These are phyloP conservation scores for Sciurus niger DNA, from an alignment of 2,113 vertebrate genomes.

Conservation along the genomic window DNA sequence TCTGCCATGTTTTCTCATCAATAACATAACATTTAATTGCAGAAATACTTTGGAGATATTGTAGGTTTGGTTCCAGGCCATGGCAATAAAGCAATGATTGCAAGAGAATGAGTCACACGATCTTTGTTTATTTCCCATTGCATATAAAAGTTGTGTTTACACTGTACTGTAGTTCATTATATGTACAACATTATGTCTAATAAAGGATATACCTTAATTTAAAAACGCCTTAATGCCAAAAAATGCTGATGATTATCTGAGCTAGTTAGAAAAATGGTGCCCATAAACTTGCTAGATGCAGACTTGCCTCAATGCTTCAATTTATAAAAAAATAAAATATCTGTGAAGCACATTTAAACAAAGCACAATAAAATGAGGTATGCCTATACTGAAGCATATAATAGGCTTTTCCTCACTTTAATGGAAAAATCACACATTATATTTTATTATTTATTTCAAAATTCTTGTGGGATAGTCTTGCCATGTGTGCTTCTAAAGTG, in stretches of 20 bases:
- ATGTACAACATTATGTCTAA: neutral
- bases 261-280: neutral
- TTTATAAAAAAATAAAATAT: neutral
- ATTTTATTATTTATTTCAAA: neutral
- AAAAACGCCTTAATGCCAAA: neutral
- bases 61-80: neutral
- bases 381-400: neutral
- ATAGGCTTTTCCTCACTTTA: neutral
- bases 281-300: neutral
- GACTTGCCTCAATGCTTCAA: neutral
- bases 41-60: neutral
- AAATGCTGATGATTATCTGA: neutral
- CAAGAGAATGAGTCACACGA: neutral
- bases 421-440: neutral
- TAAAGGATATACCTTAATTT: neutral
- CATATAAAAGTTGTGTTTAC: neutral
- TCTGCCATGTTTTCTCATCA: neutral
- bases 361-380: neutral
- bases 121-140: neutral
- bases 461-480: neutral
- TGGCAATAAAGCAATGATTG: neutral
- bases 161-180: neutral
- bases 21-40: neutral
- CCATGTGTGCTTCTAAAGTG: conserved; percentile 1
- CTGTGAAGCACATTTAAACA: neutral